These are phyloP conservation scores for Mastomys coucha DNA, from an alignment of 2,113 vertebrate species.

Conservation along the genomic window DNA sequence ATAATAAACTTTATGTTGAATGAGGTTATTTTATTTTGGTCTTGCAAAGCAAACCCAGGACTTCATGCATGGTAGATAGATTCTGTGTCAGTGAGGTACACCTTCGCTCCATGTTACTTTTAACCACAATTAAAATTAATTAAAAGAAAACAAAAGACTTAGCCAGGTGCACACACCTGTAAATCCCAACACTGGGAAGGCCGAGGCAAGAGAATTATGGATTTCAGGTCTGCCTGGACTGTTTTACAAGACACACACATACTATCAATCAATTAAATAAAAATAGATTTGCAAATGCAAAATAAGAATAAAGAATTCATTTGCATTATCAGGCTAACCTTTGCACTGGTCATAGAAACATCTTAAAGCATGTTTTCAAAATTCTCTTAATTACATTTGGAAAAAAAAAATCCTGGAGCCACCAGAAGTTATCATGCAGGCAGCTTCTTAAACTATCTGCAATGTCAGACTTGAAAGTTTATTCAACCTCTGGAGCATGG, in stretches of 20 bases:
- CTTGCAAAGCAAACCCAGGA: not conserved
- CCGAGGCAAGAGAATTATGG: not conserved
- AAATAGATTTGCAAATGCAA: not conserved
- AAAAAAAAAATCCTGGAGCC: not conserved
- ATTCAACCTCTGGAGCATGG: not conserved
- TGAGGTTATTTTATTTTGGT: not conserved
- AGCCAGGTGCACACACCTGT: not conserved
- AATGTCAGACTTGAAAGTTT: slow-evolving; percentile 36
- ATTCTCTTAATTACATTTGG: not conserved
- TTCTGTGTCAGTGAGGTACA: not conserved
- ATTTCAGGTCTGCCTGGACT: not conserved
- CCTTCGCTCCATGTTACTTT: not conserved
- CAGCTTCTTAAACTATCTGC: not conserved
- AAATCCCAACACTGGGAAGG: not conserved
- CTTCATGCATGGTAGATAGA: not conserved
- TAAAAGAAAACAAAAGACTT: not conserved
- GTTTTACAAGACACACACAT: not conserved
- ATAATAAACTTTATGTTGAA: not conserved
- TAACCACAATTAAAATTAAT: not conserved
- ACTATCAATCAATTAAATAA: not conserved
- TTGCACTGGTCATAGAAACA: not conserved
- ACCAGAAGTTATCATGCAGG: not conserved
- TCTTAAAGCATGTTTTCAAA: slow-evolving; percentile 27
- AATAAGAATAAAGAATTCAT: slow-evolving; percentile 1
- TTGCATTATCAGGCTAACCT: not conserved